phyloP scores from a whole-genome alignment of 1,140 invertebrate genomes.

The Glossosoma conforme region DNA sequence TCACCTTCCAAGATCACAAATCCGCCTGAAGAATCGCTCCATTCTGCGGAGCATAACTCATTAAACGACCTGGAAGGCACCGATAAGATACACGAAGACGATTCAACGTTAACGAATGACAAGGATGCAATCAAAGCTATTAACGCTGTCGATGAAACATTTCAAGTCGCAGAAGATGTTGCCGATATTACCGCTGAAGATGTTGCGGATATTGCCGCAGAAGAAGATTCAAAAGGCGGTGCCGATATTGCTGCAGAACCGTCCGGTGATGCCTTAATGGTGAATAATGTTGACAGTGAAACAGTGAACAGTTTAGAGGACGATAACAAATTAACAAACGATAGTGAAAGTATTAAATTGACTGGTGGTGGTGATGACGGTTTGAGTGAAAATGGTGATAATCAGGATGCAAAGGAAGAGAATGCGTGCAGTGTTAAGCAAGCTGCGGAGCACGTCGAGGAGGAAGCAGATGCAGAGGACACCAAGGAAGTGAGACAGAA shows the following conservation, averaged over 20 bases:
- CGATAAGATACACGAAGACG: too few species aligned
- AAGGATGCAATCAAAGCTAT: conserved; percentile 2
- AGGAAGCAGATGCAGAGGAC: background rate
- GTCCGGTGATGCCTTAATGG: too few species aligned
- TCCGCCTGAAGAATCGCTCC: too few species aligned
- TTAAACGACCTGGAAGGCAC: background rate
- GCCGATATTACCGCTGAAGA: background rate
- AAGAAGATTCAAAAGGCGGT: too few species aligned
- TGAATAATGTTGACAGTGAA: conserved; percentile 6
- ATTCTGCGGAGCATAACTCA: too few species aligned
- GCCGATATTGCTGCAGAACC: too few species aligned
- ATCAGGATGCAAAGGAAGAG: conserved; percentile 1
- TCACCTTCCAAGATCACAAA: too few species aligned
- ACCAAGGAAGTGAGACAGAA: conserved; percentile 10
- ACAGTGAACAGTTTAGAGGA: background rate
- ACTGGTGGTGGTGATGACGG: conserved; percentile 15
- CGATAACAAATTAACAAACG: conserved; percentile 11
- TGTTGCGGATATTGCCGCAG: background rate
- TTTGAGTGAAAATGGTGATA: conserved; percentile 10
- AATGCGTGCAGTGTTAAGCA: too few species aligned
- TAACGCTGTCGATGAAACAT: too few species aligned
- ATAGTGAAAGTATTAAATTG: conserved; percentile 15
- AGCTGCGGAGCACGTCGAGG: background rate
- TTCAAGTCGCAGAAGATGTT: background rate
- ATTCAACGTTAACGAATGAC: too few species aligned